Percentiles rank a stretch among this genome's conserved stretches.
phyloP scores from a whole-genome alignment of 2,797 vertebrate genomes.

The Dallia pectoralis region DNA sequence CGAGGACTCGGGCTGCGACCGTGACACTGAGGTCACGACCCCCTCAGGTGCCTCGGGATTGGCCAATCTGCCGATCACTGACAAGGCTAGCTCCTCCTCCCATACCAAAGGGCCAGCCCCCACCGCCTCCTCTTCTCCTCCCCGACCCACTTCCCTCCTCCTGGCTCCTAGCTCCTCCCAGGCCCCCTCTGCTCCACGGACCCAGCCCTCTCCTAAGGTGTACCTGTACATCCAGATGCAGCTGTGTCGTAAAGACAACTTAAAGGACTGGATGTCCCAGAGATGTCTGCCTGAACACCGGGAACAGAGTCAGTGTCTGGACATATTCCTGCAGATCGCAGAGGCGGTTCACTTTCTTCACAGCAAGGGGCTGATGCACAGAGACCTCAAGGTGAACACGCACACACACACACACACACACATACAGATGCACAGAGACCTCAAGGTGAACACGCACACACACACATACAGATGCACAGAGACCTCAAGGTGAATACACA shows the following conservation, averaged over 20 bases:
- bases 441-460: not conserved
- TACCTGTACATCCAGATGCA: conserved; percentile 99
- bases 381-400: conserved; percentile 91
- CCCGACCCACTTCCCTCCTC: conserved; percentile 85
- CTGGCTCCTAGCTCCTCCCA: conserved; percentile 74
- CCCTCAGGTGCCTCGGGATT: conserved; percentile 30
- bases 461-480: not conserved
- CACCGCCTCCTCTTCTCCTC: conserved; percentile 62
- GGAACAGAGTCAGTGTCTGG: conserved; percentile 85
- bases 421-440: not conserved
- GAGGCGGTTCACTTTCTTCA: conserved; percentile 97
- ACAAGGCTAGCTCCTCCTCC: conserved; percentile 49
- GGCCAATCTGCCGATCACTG: conserved; percentile 27
- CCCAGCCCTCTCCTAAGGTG: conserved; percentile 87
- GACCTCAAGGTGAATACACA: not conserved
- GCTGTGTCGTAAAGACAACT: conserved; percentile 95
- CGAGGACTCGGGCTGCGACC: conserved; percentile 94
- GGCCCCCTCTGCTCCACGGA: conserved; percentile 60
- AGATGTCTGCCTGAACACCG: conserved; percentile 85
- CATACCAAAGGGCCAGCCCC: conserved; percentile 38
- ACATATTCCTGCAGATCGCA: conserved; percentile 95
- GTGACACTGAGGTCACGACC: conserved; percentile 55
- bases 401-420: not conserved
- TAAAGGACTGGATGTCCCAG: conserved; percentile 97
- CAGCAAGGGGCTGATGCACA: conserved; percentile 96